Evolutionary conservation across 1,140 invertebrate species (phyloP).

Genomic region (Sycobia sp.): DNA sequence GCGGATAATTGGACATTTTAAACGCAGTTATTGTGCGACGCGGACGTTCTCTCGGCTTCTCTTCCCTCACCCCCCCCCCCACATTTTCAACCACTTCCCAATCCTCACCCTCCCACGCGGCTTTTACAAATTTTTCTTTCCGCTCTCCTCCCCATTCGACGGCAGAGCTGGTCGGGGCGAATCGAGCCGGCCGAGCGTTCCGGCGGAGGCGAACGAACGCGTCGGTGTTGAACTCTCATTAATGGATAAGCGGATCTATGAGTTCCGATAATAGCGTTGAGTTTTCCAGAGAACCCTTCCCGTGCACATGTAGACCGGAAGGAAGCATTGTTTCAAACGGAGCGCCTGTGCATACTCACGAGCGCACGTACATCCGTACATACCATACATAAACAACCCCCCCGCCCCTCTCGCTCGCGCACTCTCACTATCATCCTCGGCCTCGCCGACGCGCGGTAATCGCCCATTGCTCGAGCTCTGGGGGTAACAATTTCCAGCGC

Average conservation of each 20-base stretch:
- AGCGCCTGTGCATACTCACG: no score
- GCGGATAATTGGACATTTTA: constrained; percentile 45
- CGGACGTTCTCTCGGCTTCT: neutral
- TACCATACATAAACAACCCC: no score
- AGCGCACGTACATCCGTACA: no score
- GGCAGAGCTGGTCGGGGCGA: neutral
- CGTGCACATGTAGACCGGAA: no score
- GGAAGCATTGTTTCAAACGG: no score
- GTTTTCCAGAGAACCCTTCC: no score
- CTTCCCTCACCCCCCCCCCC: neutral
- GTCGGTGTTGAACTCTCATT: constrained; percentile 23
- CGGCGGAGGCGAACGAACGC: neutral
- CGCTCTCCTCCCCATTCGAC: neutral
- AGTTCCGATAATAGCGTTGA: constrained; percentile 31
- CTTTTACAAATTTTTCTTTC: no score
- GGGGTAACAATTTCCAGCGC: constrained; percentile 3
- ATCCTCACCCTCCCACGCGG: no score
- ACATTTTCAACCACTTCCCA: no score
- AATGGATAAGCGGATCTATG: constrained; percentile 39
- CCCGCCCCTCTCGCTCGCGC: constrained; percentile 20
- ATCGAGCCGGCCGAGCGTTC: neutral
- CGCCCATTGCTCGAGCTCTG: neutral
- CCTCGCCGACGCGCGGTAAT: neutral
- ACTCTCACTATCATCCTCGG: no score
- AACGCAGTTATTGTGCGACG: constrained; percentile 34